Conservation (phyloP, 2,113 vertebrate species). For the Dasyurus viverrinus region DNA sequence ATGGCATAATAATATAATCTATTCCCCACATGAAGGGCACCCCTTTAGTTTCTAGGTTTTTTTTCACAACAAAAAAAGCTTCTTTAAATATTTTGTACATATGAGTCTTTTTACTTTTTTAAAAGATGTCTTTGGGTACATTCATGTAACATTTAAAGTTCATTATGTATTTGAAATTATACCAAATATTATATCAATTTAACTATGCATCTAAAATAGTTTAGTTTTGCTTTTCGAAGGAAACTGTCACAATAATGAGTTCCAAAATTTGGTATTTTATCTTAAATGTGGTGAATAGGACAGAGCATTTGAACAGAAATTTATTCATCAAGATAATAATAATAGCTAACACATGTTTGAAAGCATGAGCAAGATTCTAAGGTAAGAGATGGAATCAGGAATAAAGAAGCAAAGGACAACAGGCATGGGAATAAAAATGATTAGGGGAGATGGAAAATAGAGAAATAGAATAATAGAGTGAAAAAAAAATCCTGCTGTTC, state of each 20-base stretch:
- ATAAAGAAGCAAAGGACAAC: neutral
- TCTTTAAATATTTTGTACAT: neutral
- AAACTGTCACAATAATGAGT: neutral
- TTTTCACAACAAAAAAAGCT: neutral
- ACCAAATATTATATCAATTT: neutral
- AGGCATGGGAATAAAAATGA: neutral
- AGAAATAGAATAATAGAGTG: neutral
- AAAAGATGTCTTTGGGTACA: neutral
- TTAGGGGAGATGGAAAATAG: neutral
- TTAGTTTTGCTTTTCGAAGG: neutral
- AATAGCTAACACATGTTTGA: neutral
- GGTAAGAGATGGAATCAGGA: neutral
- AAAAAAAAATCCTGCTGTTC: neutral
- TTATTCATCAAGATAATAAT: neutral
- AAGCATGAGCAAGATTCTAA: neutral
- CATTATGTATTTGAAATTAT: neutral
- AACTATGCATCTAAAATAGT: neutral
- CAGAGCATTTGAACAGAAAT: neutral
- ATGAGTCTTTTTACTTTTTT: neutral
- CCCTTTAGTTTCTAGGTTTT: neutral
- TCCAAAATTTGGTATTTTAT: neutral
- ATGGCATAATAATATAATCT: neutral
- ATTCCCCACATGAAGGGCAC: neutral
- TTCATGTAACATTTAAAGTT: neutral
- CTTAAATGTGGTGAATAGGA: neutral